Conservation (phyloP, 2,888 invertebrate species). For the Apodemia mormo region DNA sequence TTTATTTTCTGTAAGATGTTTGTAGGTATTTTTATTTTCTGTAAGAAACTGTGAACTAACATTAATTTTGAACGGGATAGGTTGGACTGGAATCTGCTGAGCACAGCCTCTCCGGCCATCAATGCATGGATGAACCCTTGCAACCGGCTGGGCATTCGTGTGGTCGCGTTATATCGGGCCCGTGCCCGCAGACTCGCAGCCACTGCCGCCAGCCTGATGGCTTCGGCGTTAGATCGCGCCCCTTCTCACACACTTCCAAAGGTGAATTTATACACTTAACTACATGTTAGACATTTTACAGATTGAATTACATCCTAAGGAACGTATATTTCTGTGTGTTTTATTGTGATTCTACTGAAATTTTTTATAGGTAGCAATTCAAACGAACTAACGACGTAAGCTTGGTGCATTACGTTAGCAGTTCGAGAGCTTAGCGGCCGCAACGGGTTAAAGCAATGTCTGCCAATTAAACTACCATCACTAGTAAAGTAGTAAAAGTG, state of each 20-base stretch:
- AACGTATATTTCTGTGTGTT: too few species aligned
- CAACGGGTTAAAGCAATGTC: too few species aligned
- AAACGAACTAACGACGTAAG: too few species aligned
- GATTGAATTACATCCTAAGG: too few species aligned
- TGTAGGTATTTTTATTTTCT: not conserved
- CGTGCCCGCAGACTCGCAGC: slow-evolving; percentile 91
- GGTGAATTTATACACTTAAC: slow-evolving; percentile 60
- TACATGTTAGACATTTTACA: not conserved
- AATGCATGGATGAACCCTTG: slow-evolving; percentile 99
- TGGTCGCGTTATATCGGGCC: slow-evolving; percentile 90
- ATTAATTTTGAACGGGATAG: slow-evolving; percentile 58
- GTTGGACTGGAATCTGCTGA: slow-evolving; percentile 97
- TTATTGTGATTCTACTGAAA: too few species aligned
- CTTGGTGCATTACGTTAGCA: too few species aligned
- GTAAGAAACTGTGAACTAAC: not conserved
- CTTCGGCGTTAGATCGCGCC: slow-evolving; percentile 94
- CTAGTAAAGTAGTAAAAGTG: too few species aligned
- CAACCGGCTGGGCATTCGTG: slow-evolving; percentile 92
- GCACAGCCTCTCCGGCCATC: slow-evolving; percentile 97
- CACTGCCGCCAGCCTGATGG: slow-evolving; percentile 96
- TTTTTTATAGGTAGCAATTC: too few species aligned
- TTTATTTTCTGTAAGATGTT: too few species aligned
- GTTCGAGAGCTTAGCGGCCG: too few species aligned
- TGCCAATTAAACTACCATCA: too few species aligned
- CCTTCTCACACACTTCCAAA: slow-evolving; percentile 90